Conservation (phyloP, 1,140 invertebrate species). For the Cyrtorhinus lividipennis region DNA sequence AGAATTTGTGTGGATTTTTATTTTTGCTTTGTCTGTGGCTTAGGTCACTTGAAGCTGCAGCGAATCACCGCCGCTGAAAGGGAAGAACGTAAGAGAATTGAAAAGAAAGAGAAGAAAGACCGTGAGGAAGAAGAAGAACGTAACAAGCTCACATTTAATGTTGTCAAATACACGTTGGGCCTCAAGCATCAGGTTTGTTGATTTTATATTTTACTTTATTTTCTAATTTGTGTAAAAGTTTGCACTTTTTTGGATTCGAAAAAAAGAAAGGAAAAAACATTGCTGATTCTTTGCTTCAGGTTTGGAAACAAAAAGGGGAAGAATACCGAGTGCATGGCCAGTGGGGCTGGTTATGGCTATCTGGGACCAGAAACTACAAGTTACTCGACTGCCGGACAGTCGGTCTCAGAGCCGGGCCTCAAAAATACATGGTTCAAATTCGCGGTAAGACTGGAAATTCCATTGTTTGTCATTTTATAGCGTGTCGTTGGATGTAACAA, state of each 20-base stretch:
- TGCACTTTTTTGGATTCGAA: no score
- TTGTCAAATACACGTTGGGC: conserved; percentile 86
- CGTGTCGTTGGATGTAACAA: not conserved
- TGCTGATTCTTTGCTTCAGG: conserved; percentile 33
- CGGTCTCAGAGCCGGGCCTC: conserved; percentile 48
- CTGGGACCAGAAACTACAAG: conserved; percentile 42
- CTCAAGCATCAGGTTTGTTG: conserved; percentile 64
- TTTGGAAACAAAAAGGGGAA: conserved; percentile 95
- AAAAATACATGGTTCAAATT: conserved; percentile 66
- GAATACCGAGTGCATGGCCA: conserved; percentile 90
- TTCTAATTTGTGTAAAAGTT: no score
- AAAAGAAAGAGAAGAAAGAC: conserved; percentile 82
- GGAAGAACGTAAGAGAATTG: conserved; percentile 84
- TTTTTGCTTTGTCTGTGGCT: not conserved
- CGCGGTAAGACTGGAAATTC: conserved; percentile 36
- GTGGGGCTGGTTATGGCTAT: conserved; percentile 90
- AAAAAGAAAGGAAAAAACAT: no score
- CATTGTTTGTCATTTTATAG: conserved; percentile 19
- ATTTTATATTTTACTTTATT: no score
- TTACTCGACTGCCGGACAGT: conserved; percentile 34
- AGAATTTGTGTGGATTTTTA: no score
- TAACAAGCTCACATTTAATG: conserved; percentile 59
- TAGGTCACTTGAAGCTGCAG: conserved; percentile 59
- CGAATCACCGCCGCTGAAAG: conserved; percentile 72
- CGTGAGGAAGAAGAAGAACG: conserved; percentile 75